Evolutionary conservation across 1,140 invertebrate species (phyloP), one percentile per base, ranked within the genome.

Genomic region (Listronotus oregonensis): DNA sequence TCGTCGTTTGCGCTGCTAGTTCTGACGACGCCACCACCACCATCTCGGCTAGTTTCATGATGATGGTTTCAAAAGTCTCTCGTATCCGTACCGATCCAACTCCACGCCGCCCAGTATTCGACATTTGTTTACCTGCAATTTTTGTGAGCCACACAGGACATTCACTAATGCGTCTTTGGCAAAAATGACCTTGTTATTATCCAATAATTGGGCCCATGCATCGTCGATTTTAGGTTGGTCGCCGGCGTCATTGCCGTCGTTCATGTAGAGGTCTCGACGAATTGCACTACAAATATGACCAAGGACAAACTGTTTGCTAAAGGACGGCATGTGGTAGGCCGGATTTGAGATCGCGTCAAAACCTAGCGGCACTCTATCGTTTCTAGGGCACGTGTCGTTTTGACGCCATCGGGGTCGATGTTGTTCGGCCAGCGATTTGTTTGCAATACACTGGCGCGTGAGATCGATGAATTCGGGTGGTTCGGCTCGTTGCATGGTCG

Each of bases 101-200:
- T 39, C 37, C 37, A 39, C 37, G 37, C 37, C 37, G 37, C 37
- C 37, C 37, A 39, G 37, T 39, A 39, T 39, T 12, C 37, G 37
- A 39, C 37, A 39, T 39, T 39, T 39, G 37, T 39, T 39, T 39
- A 39, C 37, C 37, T 39, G 37, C 37, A 39, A 12, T 39, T 39
- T 39, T 39, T 39, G 37, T 39, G 37, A 39, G 37, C 37, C 37
- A 39, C 37, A 39, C 37, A 39, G 37, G 37, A 39, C 37, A 39
- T 39, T 39, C 37, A 39, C 37, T 39, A 39, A 39, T 39, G 37
- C 37, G 37, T 39, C 37, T 39, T 39, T 39, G 37, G 37, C 37
- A 39, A 39, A 39, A 39, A 39, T 39, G 37, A 39, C 37, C 37
- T 39, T 39, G 37, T 39, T 39, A 39, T 39, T 39, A 39, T 39